Conservation (phyloP, 2,797 vertebrate genomes). For the Threskiornis aethiopicus region DNA sequence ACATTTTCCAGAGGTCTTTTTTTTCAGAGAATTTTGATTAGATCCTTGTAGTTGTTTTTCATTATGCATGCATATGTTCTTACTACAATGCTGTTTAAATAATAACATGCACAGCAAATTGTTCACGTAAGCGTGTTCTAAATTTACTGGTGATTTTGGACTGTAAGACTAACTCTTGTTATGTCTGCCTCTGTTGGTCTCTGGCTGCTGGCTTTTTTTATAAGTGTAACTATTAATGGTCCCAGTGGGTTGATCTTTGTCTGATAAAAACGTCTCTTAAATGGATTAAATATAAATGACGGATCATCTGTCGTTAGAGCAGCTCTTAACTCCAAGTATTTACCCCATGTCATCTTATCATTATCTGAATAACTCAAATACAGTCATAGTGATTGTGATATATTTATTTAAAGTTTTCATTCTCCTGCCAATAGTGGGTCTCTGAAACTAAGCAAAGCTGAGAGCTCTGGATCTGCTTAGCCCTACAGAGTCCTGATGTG, state of each 20-base stretch:
- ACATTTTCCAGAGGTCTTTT: not conserved
- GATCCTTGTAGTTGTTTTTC: not conserved
- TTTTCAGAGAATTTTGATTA: not conserved
- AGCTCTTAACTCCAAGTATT: not conserved
- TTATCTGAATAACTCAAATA: not conserved
- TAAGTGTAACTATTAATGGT: constrained; percentile 34
- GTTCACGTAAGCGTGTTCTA: constrained; percentile 11
- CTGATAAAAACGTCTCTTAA: constrained; percentile 22
- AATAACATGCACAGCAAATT: not conserved
- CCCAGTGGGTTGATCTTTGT: constrained; percentile 2
- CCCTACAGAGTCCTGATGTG: not conserved
- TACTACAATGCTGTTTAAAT: constrained; percentile 8
- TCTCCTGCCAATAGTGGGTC: not conserved
- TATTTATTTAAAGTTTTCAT: not conserved
- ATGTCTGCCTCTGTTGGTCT: not conserved
- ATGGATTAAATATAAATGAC: constrained; percentile 24
- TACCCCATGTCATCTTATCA: not conserved
- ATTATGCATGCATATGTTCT: not conserved
- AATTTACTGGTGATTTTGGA: constrained; percentile 40
- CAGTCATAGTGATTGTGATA: not conserved
- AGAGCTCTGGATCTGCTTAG: constrained; percentile 21
- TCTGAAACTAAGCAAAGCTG: not conserved
- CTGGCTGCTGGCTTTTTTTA: constrained; percentile 27
- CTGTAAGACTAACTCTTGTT: not conserved
- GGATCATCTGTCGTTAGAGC: not conserved